phyloP scores from a whole-genome alignment of 2,113 vertebrate species.

The Meriones unguiculatus region DNA sequence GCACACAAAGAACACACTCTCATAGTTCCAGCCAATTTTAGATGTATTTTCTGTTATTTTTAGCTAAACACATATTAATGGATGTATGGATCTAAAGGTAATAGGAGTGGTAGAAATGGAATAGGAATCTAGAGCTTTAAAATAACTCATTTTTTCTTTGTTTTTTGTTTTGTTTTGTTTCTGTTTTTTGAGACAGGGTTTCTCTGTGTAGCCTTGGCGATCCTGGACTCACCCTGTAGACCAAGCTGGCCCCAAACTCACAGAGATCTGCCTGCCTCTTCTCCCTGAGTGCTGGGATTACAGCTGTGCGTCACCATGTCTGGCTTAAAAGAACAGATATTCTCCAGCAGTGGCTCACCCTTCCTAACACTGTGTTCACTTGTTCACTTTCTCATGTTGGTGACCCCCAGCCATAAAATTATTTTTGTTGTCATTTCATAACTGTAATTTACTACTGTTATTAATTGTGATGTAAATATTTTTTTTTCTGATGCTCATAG shows the following conservation, averaged over 20 bases:
- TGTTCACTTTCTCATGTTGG: not conserved
- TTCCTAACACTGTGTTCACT: not conserved
- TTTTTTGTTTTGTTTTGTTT: no score
- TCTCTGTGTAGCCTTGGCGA: no score
- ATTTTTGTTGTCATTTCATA: not conserved
- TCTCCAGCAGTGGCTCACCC: not conserved
- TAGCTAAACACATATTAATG: not conserved
- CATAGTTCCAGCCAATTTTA: not conserved
- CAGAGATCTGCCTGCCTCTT: no score
- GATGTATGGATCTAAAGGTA: not conserved
- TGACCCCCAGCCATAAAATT: not conserved
- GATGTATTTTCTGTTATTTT: constrained; percentile 40
- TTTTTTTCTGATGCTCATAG: not conserved
- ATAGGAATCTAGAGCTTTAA: constrained; percentile 41
- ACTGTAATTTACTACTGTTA: not conserved
- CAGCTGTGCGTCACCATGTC: no score
- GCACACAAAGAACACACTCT: not conserved
- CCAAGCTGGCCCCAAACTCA: no score
- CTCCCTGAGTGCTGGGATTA: no score
- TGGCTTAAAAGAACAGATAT: not conserved
- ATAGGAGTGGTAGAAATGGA: not conserved
- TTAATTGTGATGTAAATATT: not conserved
- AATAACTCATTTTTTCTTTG: not conserved
- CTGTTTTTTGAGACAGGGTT: no score
- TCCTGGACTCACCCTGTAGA: no score